Conservation (phyloP, 2,888 invertebrate species). For the Phlogophora meticulosa region DNA sequence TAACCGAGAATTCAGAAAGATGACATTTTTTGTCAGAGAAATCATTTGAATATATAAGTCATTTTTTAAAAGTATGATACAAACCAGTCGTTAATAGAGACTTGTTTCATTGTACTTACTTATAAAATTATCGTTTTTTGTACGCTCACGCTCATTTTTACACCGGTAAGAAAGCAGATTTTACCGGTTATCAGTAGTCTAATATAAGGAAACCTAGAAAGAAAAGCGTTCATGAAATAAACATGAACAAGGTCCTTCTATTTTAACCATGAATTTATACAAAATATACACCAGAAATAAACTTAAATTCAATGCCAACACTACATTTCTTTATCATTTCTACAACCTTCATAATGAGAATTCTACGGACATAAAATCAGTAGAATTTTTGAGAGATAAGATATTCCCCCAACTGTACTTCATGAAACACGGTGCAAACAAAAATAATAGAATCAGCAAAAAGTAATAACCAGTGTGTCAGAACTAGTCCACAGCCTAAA, state of each 20-base stretch:
- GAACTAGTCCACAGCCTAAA: conserved; percentile 54
- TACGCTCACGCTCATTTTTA: too few species aligned
- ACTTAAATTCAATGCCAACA: neutral
- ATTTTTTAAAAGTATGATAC: too few species aligned
- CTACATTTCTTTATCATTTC: too few species aligned
- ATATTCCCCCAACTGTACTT: neutral
- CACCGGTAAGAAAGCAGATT: neutral
- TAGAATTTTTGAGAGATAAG: neutral
- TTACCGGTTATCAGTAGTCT: too few species aligned
- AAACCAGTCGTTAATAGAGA: too few species aligned
- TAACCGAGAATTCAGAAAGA: too few species aligned
- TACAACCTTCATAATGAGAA: too few species aligned
- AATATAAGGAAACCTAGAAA: neutral
- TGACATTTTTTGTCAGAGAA: too few species aligned
- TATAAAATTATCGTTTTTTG: too few species aligned
- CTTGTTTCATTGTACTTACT: too few species aligned
- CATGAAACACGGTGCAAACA: conserved; percentile 15
- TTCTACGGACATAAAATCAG: neutral
- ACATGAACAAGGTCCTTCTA: neutral
- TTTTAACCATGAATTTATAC: neutral
- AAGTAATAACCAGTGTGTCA: conserved; percentile 55
- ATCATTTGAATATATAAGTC: too few species aligned
- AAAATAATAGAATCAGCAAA: conserved; percentile 40
- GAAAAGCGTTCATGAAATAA: neutral
- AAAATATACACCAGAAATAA: neutral